Evolutionary conservation across 2,797 vertebrate genomes (phyloP), one percentile per base, ranked within the genome.

Genomic region (Hydrocynus forskahlii): DNA sequence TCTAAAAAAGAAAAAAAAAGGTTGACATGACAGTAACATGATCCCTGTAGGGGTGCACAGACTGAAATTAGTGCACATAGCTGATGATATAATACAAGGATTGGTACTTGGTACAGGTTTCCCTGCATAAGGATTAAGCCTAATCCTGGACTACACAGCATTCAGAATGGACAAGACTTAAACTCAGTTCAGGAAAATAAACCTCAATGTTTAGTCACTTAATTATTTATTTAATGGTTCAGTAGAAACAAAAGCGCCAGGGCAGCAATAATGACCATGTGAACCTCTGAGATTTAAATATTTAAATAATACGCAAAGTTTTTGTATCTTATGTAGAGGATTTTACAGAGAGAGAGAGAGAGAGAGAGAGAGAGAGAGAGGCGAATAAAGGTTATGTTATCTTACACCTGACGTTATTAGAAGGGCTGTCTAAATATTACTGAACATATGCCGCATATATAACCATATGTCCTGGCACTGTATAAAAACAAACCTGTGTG

Each of bases 251-350:
- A 63, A 78, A 69, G 40, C 57, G 76, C 52, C 57, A 7, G 21
- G 52, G 62, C 17, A 66, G 55, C 67, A 50, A 52, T 38, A 78
- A 59, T 70, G 57, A 78, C 25, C 66, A 25, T 48, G 12, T 60
- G 23, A 7, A 25, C 23, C 59, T 60, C 21, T 60, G 59, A 13
- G 59, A 60, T 60, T 60, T 60, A 60, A 60, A 60, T 1, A 29
- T 29, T 29, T 29, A 29, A 29, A 29, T 29, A 25, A 21, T 25
- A 25, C 2, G 25, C 21, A 12, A 3, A 60, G 8, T 12, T 1
- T n/a, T 19, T 29, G 29, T 29, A 29, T 54, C 14, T n/a, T 19
- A 60, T 35, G 25, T 3, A 29, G 29, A 29, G 29, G 29, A 29
- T 29, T 29, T 29, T 29, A 29, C 25, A 63, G 10, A 25, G 23